Conservation (phyloP, 2,888 invertebrate species). For the Carpatolechia fugitivella region DNA sequence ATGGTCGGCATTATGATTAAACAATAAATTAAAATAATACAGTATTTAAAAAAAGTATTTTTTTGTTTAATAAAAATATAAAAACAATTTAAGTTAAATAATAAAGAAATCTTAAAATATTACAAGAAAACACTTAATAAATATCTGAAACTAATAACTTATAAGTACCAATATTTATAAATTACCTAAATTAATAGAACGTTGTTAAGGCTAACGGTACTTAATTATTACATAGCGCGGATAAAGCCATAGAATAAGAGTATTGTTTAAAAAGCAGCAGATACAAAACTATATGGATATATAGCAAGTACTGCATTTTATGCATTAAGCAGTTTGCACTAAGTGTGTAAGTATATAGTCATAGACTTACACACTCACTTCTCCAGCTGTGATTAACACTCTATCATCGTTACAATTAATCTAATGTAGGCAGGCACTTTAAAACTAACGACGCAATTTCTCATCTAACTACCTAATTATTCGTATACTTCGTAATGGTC, state of each 20-base stretch:
- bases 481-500: constrained; percentile 43
- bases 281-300: constrained; percentile 6
- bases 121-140: not conserved
- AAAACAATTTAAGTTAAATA: not conserved
- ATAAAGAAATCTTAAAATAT: not conserved
- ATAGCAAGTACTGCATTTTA: constrained; percentile 15
- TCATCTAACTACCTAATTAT: constrained; percentile 6
- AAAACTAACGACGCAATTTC: no score
- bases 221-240: no score
- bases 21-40: no score
- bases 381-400: not conserved
- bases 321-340: not conserved
- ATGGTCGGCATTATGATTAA: no score
- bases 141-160: not conserved
- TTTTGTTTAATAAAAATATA: not conserved
- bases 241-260: not conserved
- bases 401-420: not conserved
- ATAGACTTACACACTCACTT: not conserved
- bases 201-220: no score
- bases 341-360: constrained; percentile 18
- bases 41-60: not conserved
- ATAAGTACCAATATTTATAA: no score
- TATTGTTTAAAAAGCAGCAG: not conserved
- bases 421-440: not conserved
- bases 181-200: no score